A percentile compares a stretch with the other conserved stretches of the same genome.
Evolutionary conservation across 23 tunicate species (phyloP).

Genomic region (Diplosoma virens): DNA sequence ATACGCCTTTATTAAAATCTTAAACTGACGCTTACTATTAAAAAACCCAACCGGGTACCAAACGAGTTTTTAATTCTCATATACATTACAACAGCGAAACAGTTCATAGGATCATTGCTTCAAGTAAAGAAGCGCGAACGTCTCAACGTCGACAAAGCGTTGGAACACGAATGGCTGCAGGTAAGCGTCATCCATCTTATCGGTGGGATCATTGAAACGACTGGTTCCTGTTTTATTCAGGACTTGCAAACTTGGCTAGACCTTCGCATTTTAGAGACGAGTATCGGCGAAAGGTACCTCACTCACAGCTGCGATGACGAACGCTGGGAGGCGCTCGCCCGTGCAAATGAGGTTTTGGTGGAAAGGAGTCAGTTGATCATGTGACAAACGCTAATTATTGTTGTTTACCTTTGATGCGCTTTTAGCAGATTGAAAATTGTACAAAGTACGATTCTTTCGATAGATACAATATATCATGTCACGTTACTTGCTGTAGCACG

Average conservation of each 20-base stretch:
- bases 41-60: too few relatives aligned
- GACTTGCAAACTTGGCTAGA: slow-evolving; percentile 88
- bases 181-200: too few relatives aligned
- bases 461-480: too few relatives aligned
- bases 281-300: slow-evolving; percentile 58
- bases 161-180: slow-evolving; percentile 86
- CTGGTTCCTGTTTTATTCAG: slow-evolving; percentile 52
- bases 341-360: slow-evolving; percentile 42
- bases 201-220: too few relatives aligned
- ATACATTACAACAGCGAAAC: slow-evolving; percentile 66
- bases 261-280: slow-evolving; percentile 68
- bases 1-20: too few relatives aligned
- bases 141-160: slow-evolving; percentile 89
- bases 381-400: background rate
- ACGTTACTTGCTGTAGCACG: slow-evolving; percentile 71
- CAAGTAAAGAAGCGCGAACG: slow-evolving; percentile 89
- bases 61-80: too few relatives aligned
- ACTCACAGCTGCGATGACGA: slow-evolving; percentile 91
- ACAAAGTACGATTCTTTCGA: too few relatives aligned
- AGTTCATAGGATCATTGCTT: slow-evolving; percentile 66
- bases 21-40: too few relatives aligned
- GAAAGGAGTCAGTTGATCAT: too few relatives aligned
- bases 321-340: slow-evolving; percentile 61
- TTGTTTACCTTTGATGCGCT: too few relatives aligned
- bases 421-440: too few relatives aligned